Conservation (phyloP, 2,797 vertebrate genomes). For the Sebastes matsubarae region DNA sequence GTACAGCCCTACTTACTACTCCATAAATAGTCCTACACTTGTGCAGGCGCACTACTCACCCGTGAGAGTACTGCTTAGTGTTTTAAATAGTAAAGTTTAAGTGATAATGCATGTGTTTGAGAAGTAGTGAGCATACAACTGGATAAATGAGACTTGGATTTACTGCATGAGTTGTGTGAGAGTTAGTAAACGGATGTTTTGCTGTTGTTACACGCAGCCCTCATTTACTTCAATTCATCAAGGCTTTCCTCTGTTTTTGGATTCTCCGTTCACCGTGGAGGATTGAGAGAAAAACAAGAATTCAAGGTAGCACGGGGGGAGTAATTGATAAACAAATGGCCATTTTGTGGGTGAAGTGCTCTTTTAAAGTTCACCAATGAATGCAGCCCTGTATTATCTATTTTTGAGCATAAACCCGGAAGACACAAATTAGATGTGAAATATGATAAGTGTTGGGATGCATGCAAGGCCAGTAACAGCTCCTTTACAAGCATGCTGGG, state of each 20-base stretch:
- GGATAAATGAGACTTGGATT: not conserved
- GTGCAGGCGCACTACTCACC: too few species aligned
- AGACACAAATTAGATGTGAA: slow-evolving; percentile 44
- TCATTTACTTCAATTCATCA: not conserved
- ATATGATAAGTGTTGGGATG: slow-evolving; percentile 29
- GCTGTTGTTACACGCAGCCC: not conserved
- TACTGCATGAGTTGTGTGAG: not conserved
- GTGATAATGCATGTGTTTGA: not conserved
- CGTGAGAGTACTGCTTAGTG: too few species aligned
- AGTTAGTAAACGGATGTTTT: not conserved
- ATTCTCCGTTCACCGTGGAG: not conserved
- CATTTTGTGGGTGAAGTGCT: not conserved
- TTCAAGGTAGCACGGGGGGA: not conserved
- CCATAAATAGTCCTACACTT: too few species aligned
- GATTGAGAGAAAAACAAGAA: not conserved
- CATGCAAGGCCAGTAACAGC: slow-evolving; percentile 34
- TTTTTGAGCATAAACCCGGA: not conserved
- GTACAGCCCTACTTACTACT: too few species aligned
- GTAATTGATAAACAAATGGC: not conserved
- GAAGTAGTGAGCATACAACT: not conserved
- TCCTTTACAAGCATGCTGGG: slow-evolving; percentile 40
- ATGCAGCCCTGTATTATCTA: not conserved
- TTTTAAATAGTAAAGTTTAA: not conserved
- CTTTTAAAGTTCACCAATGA: not conserved
- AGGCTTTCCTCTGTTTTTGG: not conserved